Evolutionary conservation across 1,140 invertebrate species (phyloP).

Genomic region (Tribolium castaneum): DNA sequence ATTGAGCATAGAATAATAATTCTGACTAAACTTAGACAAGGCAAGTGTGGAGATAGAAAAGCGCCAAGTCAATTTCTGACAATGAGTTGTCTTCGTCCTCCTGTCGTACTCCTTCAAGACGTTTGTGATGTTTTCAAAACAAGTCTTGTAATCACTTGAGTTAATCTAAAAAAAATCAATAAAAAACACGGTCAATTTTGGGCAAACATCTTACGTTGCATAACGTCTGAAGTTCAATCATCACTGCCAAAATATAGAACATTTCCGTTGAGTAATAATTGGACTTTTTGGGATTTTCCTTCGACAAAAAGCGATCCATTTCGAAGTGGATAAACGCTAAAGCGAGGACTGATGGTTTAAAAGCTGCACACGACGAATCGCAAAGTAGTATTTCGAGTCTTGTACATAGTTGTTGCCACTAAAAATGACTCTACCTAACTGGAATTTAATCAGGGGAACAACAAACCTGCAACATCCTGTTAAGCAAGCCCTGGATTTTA

Average conservation of each 20-base stretch:
- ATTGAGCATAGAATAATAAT: constrained; percentile 44
- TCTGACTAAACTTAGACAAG: constrained; percentile 28
- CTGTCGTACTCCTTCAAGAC: constrained; percentile 46
- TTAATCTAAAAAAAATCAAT: constrained; percentile 42
- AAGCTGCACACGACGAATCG: constrained; percentile 23
- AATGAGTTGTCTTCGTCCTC: constrained; percentile 31
- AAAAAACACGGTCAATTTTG: not conserved
- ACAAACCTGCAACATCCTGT: constrained; percentile 28
- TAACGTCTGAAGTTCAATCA: constrained; percentile 25
- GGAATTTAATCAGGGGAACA: not conserved
- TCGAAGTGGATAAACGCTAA: constrained; percentile 30
- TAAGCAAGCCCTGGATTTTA: constrained; percentile 19
- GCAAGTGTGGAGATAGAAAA: constrained; percentile 43
- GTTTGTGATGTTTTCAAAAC: constrained; percentile 45
- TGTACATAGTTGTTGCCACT: constrained; percentile 13
- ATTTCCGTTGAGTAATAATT: constrained; percentile 41
- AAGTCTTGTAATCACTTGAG: constrained; percentile 41
- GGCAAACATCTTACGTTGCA: constrained; percentile 1
- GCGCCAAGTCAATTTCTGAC: constrained; percentile 43
- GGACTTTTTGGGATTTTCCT: constrained; percentile 49
- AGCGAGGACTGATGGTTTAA: constrained; percentile 17
- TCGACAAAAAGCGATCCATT: constrained; percentile 48
- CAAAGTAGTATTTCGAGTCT: not conserved
- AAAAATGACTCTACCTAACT: not conserved
- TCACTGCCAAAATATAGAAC: constrained; percentile 32